These are phyloP conservation scores for Calameuta idolon DNA, from an alignment of 2,888 invertebrate genomes.

Conservation along the genomic window DNA sequence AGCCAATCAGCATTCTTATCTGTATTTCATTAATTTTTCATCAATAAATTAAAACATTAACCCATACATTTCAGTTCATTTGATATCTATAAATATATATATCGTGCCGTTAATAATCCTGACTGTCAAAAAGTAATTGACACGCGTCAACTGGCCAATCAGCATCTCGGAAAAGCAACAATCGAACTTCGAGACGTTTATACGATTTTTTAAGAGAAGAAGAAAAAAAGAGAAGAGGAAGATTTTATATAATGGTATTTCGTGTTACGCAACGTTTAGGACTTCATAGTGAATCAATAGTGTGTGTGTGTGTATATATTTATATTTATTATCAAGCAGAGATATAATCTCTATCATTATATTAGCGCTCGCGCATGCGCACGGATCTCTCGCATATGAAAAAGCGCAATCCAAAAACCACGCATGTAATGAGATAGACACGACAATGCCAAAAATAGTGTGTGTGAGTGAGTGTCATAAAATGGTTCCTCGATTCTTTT, in stretches of 20 bases:
- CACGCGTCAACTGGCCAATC: too few relatives aligned
- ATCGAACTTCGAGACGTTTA: too few relatives aligned
- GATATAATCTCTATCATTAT: neutral
- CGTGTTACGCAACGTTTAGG: slow-evolving; percentile 19
- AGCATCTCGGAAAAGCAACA: too few relatives aligned
- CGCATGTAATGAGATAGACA: neutral
- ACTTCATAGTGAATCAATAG: neutral
- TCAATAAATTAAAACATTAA: too few relatives aligned
- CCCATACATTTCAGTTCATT: too few relatives aligned
- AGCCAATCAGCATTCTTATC: too few relatives aligned
- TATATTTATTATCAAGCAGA: neutral
- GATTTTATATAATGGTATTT: slow-evolving; percentile 55
- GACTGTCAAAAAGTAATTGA: too few relatives aligned
- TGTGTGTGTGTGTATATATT: neutral
- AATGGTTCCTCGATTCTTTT: neutral
- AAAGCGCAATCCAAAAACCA: neutral
- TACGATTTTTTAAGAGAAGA: too few relatives aligned
- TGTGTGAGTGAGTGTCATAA: neutral
- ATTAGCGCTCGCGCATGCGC: neutral
- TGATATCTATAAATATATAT: too few relatives aligned
- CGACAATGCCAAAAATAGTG: neutral
- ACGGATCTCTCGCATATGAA: neutral
- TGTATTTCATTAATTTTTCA: too few relatives aligned
- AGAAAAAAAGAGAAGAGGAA: too few relatives aligned
- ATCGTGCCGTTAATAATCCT: too few relatives aligned